Conservation (phyloP, 2,888 invertebrate species). For the Coremacera marginata region DNA sequence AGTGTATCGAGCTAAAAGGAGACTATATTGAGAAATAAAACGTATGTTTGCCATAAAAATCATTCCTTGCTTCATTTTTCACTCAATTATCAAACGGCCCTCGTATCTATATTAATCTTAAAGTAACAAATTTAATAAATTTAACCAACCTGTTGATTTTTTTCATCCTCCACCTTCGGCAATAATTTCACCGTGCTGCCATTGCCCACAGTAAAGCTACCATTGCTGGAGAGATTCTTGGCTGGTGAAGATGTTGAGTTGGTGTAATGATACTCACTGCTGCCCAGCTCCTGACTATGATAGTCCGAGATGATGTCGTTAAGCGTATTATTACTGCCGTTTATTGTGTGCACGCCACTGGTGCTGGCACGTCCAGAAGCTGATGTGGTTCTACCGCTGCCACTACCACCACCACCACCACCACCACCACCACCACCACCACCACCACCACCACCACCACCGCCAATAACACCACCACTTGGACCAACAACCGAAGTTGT, state of each 20-base stretch:
- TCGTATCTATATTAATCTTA: no score
- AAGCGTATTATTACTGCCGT: slow-evolving; percentile 66
- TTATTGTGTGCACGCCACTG: slow-evolving; percentile 63
- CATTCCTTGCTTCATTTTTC: no score
- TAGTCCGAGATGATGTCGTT: slow-evolving; percentile 66
- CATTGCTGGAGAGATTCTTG: slow-evolving; percentile 61
- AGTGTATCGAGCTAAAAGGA: no score
- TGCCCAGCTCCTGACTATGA: slow-evolving; percentile 58
- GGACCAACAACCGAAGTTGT: slow-evolving; percentile 52
- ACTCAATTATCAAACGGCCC: no score
- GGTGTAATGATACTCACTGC: slow-evolving; percentile 56
- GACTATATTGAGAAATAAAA: no score
- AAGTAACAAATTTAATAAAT: background rate
- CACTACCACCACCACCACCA: slow-evolving; percentile 43
- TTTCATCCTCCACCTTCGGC: slow-evolving; percentile 64
- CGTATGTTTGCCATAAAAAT: no score
- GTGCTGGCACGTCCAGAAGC: slow-evolving; percentile 64
- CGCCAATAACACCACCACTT: slow-evolving; percentile 8
- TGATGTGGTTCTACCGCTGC: slow-evolving; percentile 62
- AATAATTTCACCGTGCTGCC: slow-evolving; percentile 67
- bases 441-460: slow-evolving; percentile 24
- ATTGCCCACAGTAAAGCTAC: slow-evolving; percentile 64
- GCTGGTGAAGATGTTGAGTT: slow-evolving; percentile 51
- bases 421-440: slow-evolving; percentile 41
- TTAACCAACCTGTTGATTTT: slow-evolving; percentile 66